Percentiles rank a stretch among this genome's conserved stretches.
Evolutionary conservation across 2,888 invertebrate genomes (phyloP).

Genomic region (Erebia aethiops): DNA sequence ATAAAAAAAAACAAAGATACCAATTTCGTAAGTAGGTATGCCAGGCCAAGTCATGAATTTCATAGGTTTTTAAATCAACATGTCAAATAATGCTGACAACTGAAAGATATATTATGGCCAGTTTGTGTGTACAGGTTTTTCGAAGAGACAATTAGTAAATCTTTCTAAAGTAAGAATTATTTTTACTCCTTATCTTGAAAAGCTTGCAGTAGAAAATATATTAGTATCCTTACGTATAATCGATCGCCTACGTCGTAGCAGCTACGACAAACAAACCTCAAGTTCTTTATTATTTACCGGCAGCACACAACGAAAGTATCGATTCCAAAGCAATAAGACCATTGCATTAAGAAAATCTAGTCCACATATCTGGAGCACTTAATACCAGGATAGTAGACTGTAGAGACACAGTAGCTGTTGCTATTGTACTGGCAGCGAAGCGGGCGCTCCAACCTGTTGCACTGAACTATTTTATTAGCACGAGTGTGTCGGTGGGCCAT

Average conservation of each 20-base stretch:
- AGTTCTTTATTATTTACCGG: background rate
- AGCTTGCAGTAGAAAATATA: background rate
- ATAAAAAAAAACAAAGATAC: too few relatives aligned
- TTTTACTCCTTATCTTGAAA: background rate
- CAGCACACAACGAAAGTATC: slow-evolving; percentile 6
- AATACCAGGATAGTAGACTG: slow-evolving; percentile 56
- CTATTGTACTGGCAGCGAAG: slow-evolving; percentile 65
- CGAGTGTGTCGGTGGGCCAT: slow-evolving; percentile 77
- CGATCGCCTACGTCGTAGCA: slow-evolving; percentile 18
- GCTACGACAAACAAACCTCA: slow-evolving; percentile 12
- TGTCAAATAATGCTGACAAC: too few relatives aligned
- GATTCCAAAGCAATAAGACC: slow-evolving; percentile 19
- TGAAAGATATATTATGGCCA: too few relatives aligned
- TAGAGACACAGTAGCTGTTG: slow-evolving; percentile 58
- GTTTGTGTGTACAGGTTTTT: too few relatives aligned
- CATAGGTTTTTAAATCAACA: too few relatives aligned
- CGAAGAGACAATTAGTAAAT: too few relatives aligned
- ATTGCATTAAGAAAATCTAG: slow-evolving; percentile 31
- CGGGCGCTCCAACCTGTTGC: slow-evolving; percentile 74
- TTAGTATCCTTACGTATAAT: background rate
- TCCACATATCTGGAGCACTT: slow-evolving; percentile 40
- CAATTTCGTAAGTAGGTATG: too few relatives aligned
- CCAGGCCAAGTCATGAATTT: too few relatives aligned
- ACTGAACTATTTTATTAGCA: slow-evolving; percentile 80
- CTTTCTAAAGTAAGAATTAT: background rate